Evolutionary conservation across 2,888 invertebrate species (phyloP).

Genomic region (Agrochola lota): DNA sequence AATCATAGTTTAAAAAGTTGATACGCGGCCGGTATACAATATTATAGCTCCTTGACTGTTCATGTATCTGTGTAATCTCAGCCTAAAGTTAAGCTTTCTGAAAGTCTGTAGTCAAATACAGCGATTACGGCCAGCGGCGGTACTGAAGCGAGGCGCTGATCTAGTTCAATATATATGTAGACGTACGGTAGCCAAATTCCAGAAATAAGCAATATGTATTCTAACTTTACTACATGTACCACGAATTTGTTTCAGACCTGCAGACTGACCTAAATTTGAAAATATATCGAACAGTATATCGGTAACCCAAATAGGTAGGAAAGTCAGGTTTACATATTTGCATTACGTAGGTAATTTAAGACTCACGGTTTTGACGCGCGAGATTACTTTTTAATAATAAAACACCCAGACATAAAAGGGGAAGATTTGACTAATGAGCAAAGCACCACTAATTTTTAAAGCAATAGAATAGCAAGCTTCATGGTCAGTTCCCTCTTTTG

Average conservation of each 20-base stretch:
- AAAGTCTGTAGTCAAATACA: constrained; percentile 38
- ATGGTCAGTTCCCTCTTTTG: neutral
- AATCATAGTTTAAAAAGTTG: neutral
- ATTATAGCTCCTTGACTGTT: neutral
- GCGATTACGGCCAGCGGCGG: constrained; percentile 3
- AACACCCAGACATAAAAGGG: neutral
- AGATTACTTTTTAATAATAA: neutral
- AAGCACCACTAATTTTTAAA: neutral
- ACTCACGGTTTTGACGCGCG: neutral
- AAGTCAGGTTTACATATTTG: neutral
- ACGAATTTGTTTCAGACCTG: constrained; percentile 12
- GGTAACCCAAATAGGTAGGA: neutral
- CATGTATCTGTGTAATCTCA: constrained; percentile 8
- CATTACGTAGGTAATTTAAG: neutral
- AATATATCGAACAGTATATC: neutral
- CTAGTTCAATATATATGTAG: constrained; percentile 14
- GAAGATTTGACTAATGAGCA: neutral
- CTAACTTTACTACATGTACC: constrained; percentile 31
- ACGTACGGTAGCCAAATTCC: constrained; percentile 6
- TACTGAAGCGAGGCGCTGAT: neutral
- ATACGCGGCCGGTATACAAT: neutral
- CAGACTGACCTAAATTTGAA: neutral
- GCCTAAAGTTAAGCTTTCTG: constrained; percentile 8
- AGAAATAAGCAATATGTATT: constrained; percentile 55
- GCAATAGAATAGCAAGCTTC: neutral